Conservation (phyloP, 2,797 vertebrate species). For the Rhodeus uyekii region DNA sequence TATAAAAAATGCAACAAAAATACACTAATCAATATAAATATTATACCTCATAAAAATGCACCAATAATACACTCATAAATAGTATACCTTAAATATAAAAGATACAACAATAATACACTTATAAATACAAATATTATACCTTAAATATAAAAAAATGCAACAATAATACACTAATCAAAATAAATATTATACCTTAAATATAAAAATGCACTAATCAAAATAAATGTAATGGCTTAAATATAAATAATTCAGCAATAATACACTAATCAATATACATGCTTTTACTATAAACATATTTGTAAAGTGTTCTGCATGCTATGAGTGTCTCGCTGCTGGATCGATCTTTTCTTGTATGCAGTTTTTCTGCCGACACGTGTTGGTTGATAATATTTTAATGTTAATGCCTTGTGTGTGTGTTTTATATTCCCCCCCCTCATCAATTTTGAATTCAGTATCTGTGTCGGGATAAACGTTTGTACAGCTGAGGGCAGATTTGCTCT, state of each 20-base stretch:
- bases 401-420: not conserved
- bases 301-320: too few relatives aligned
- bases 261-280: not conserved
- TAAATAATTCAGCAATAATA: not conserved
- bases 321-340: too few relatives aligned
- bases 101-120: not conserved
- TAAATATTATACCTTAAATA: not conserved
- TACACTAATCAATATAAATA: not conserved
- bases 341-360: not conserved
- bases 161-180: too few relatives aligned
- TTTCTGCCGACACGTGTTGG: not conserved
- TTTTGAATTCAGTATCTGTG: not conserved
- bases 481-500: not conserved
- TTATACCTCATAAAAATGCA: too few relatives aligned
- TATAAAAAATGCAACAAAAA: not conserved
- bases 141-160: too few relatives aligned
- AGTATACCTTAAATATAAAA: not conserved
- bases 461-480: not conserved
- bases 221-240: too few relatives aligned
- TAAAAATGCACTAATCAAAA: not conserved
- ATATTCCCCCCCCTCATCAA: not conserved
- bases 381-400: not conserved
- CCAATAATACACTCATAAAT: too few relatives aligned
- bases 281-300: too few relatives aligned
- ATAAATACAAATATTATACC: not conserved